Base-by-base conservation (phyloP, 2,797 vertebrate genomes). In the Myotis vivesi region DNA sequence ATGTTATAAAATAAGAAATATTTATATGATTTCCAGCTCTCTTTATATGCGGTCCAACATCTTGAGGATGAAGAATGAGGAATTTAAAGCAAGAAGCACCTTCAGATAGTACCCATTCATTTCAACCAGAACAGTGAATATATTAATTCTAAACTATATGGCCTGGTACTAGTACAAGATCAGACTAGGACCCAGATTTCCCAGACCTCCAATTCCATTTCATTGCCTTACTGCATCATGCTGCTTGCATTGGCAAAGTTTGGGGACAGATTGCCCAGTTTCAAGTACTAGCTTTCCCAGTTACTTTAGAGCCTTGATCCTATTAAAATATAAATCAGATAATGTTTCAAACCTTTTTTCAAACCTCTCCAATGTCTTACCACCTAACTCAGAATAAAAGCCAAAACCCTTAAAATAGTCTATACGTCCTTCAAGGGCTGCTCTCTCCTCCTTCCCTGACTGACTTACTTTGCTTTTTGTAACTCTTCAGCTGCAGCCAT, bases 1-100 rank as follows among this genome's bases (percentile, higher is more conserved):
- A 77, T 77, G 82, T 64, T 82, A 83, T n/a, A 68, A 76, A 85
- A 68, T 88, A 16, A 83, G 20, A 87, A 94, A 59, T 10, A 23
- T 33, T 81, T 71, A n/a, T 20, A 72, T 41, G 44, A 76, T 64
- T 87, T 3, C 6, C 44, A 30, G 13, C 13, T 81, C 80, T 86
- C 49, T 89, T 76, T 71, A 86, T 44, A 86, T 1, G 10, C 20
- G n/a, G 22, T 46, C 17, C 73, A 84, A 82, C 19, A 69, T 49
- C 71, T 66, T 87, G 20, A 69, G 16, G 53, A 77, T 55, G 81
- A 20, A 79, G 49, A 84, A 72, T 77, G 20, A 79, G 5, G 20
- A 93, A 71, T 62, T 84, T 23, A 73, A 82, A 92, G 76, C 25
- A 82, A 59, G 49, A 83, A 68, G 33, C 3, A 33, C 62, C 19